These are phyloP conservation scores for Pseudochaenichthys georgianus DNA, from an alignment of 2,797 vertebrate species.

Conservation along the genomic window DNA sequence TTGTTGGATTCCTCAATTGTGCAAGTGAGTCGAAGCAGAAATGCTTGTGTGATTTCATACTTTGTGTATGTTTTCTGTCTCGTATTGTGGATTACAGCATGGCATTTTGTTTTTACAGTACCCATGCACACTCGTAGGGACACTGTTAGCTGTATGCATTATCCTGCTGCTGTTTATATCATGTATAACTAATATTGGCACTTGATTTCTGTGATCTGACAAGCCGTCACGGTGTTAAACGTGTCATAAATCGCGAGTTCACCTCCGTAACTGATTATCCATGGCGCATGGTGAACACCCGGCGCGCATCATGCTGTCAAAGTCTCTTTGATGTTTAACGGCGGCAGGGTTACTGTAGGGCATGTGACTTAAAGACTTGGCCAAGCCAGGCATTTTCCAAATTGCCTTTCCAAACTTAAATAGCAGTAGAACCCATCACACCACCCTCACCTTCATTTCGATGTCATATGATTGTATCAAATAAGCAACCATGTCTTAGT, in stretches of 20 bases:
- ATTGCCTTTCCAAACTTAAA: constrained; percentile 31
- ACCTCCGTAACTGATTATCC: not conserved
- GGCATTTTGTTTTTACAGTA: not conserved
- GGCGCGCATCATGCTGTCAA: constrained; percentile 60
- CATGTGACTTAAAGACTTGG: constrained; percentile 46
- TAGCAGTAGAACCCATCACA: constrained; percentile 13
- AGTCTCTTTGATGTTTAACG: constrained; percentile 40
- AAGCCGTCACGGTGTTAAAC: constrained; percentile 10
- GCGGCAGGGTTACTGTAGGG: constrained; percentile 69
- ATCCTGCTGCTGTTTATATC: not conserved
- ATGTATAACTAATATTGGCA: not conserved
- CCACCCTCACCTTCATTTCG: too few species aligned
- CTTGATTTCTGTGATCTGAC: not conserved
- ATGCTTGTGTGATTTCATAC: not conserved
- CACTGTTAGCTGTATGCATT: not conserved
- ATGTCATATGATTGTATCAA: constrained; percentile 34
- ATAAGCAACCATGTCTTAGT: not conserved
- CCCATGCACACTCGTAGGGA: not conserved
- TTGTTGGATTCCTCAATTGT: constrained; percentile 40
- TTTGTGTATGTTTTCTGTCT: not conserved
- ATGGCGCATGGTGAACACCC: constrained; percentile 20
- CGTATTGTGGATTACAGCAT: not conserved
- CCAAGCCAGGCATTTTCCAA: constrained; percentile 25
- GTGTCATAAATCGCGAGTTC: constrained; percentile 25
- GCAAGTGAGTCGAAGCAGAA: constrained; percentile 56